A percentile compares a stretch with the other conserved stretches of the same genome.
Conservation (phyloP, 2,888 invertebrate genomes). For the Drosophila nr. perissopoda region DNA sequence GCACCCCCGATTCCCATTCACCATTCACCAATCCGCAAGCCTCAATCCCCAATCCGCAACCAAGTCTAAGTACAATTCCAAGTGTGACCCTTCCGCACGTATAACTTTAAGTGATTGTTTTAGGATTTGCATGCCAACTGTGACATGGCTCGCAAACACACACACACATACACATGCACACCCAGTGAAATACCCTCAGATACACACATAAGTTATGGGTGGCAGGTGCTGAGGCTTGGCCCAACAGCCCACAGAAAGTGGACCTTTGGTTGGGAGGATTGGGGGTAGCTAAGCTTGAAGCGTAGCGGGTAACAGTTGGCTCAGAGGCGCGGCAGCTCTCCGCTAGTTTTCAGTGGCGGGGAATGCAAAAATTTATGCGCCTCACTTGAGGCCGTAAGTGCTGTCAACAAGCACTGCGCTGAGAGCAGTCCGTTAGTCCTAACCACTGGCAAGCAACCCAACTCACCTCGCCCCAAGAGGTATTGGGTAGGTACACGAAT, state of each 20-base stretch:
- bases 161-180: constrained; percentile 3
- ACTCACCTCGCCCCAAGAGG: not conserved
- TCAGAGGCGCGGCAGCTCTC: not conserved
- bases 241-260: constrained; percentile 13
- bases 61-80: constrained; percentile 10
- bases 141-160: constrained; percentile 21
- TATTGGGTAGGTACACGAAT: constrained; percentile 25
- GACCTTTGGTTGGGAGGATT: not conserved
- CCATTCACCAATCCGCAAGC: not conserved
- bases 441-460: not conserved
- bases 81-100: constrained; percentile 54
- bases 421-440: constrained; percentile 21
- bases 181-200: constrained; percentile 6
- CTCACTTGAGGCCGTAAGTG: constrained; percentile 64
- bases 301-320: constrained; percentile 28
- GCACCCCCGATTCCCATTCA: not conserved
- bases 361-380: constrained; percentile 60
- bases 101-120: constrained; percentile 61
- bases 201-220: constrained; percentile 12
- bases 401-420: constrained; percentile 65
- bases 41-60: not conserved
- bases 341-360: not conserved
- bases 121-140: constrained; percentile 65
- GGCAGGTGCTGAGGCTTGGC: constrained; percentile 17
- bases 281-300: not conserved